Evolutionary conservation across 2,113 vertebrate genomes (phyloP).

Genomic region (Ardeotis arabs): DNA sequence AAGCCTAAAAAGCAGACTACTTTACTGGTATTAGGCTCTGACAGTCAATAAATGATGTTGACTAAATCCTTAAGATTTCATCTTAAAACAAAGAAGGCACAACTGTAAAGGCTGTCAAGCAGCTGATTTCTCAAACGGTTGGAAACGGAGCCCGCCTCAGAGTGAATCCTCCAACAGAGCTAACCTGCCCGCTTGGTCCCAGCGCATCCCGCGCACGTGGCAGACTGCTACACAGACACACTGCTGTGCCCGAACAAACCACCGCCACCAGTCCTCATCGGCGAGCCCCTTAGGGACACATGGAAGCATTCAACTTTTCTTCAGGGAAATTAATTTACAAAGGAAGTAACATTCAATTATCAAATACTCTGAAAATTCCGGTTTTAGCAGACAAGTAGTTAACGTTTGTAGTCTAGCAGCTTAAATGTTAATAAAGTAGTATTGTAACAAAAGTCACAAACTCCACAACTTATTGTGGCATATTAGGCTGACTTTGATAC

Average conservation of each 20-base stretch:
- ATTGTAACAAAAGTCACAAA: not conserved
- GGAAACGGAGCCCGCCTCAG: not conserved
- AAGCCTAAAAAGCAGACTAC: not conserved
- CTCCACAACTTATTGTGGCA: not conserved
- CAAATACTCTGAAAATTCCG: not conserved
- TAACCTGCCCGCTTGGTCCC: not conserved
- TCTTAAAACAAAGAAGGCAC: not conserved
- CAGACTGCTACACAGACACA: not conserved
- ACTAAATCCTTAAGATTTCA: not conserved
- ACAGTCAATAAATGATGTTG: not conserved
- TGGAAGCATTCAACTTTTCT: not conserved
- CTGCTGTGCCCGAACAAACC: not conserved
- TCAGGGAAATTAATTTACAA: slow-evolving; percentile 4
- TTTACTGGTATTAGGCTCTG: not conserved
- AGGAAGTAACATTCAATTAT: not conserved
- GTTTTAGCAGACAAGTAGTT: not conserved
- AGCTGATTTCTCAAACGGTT: not conserved
- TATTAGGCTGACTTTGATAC: not conserved
- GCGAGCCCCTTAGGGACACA: not conserved
- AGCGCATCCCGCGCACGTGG: not conserved
- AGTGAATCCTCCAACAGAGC: not conserved
- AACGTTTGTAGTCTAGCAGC: not conserved
- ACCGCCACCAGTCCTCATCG: not conserved
- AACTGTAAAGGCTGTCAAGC: not conserved
- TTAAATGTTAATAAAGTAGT: not conserved